Percentiles rank a stretch among this genome's conserved stretches.
These are phyloP conservation scores for Drosophila meridiana DNA, from an alignment of 2,888 invertebrate species.

Conservation along the genomic window DNA sequence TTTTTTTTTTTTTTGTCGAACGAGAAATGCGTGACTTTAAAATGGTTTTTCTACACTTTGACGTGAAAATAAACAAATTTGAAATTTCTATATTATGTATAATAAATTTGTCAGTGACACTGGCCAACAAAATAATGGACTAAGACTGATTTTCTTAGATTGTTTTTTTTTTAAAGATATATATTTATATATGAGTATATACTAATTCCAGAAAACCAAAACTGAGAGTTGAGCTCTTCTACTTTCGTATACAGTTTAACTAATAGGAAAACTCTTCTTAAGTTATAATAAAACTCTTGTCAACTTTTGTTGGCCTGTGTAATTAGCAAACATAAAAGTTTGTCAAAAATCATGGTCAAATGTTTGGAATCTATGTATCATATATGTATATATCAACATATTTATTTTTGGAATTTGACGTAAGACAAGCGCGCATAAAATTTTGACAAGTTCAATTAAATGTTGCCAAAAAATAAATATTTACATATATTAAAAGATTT, in stretches of 20 bases:
- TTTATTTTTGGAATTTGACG: slow-evolving; percentile 14
- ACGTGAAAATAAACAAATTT: slow-evolving; percentile 1
- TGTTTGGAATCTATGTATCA: not conserved
- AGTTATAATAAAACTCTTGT: not conserved
- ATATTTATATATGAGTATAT: too few species aligned
- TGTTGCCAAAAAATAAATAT: not conserved
- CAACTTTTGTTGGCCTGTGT: not conserved
- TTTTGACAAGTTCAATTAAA: not conserved
- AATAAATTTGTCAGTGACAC: not conserved
- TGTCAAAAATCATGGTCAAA: not conserved
- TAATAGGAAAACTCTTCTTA: not conserved
- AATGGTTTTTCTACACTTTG: not conserved
- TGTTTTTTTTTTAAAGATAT: too few species aligned
- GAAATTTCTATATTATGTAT: not conserved
- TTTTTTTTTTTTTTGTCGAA: not conserved
- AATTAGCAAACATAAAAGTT: slow-evolving; percentile 2
- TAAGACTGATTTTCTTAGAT: too few species aligned
- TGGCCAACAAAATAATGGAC: not conserved
- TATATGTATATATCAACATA: not conserved
- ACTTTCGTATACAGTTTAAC: too few species aligned
- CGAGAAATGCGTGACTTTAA: not conserved
- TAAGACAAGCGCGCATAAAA: slow-evolving; percentile 1
- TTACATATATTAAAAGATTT: not conserved
- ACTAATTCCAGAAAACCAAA: too few species aligned
- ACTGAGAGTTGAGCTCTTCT: too few species aligned